Evolutionary conservation across 2,797 vertebrate species (phyloP), one percentile per base, ranked within the genome.

Genomic region (Octomys mimax): DNA sequence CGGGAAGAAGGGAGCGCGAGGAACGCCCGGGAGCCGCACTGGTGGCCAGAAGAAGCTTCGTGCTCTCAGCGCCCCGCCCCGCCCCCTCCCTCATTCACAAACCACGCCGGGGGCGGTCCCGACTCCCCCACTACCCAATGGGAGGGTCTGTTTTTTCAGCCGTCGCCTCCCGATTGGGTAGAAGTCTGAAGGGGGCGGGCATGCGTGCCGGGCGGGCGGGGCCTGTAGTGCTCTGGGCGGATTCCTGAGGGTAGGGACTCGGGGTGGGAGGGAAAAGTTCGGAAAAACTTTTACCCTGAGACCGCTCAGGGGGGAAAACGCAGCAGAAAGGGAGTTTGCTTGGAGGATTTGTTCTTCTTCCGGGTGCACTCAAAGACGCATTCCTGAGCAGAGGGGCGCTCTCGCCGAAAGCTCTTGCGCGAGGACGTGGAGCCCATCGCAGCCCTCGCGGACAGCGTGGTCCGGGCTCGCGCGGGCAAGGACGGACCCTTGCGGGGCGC

Each of bases 41-140:
- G 97, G 98, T 98, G 97, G 77, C 83, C 91, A 93, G 96, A 97
- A 95, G 95, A 96, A 95, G 93, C 98, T 77, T 95, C 95, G 75
- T 92, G 71, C 95, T 78, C 42, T 28, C 98, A 49, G 49, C 28
- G 31, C 49, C 13, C 77, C 68, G 42, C n/a, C 88, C 97, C 98
- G 96, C 98, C 98, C 95, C 97, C 71, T 88, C 85, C 95, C 98
- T 99, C 99, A 99, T 99, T 99, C 99, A 99, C 98, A 98, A 98
- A 98, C 97, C 95, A 85, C 96, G 83, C 89, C 94, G 33, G 94
- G 95, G 98, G 99, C 97, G 97, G 98, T 97, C 98, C 98, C 88
- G 96, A 98, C 85, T 85, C 96, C 89, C 11, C 16, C 91, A 84
- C 96, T 91, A 94, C 95, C 99, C 99, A 99, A 99, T 99, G 96